Percentiles rank a stretch among this genome's conserved stretches.
Evolutionary conservation across 2,888 invertebrate species (phyloP).

Genomic region (Chironomus tentans): DNA sequence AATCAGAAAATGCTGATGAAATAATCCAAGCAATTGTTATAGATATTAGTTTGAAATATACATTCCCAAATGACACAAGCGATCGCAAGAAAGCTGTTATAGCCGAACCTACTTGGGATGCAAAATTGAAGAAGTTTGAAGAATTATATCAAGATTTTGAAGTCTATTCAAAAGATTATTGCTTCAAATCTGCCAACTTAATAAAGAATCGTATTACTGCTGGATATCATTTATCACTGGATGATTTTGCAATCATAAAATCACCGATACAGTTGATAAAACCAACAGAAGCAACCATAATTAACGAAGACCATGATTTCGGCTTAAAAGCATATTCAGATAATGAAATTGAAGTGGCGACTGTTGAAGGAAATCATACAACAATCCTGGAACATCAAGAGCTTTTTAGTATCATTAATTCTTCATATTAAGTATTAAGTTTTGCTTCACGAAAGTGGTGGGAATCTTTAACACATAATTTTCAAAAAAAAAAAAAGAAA

Average conservation of each 20-base stretch:
- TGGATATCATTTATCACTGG: not conserved
- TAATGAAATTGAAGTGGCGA: conserved; percentile 49
- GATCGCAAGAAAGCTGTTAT: not conserved
- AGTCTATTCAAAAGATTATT: not conserved
- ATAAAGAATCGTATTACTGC: not conserved
- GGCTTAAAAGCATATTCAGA: conserved; percentile 51
- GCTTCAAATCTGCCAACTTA: not conserved
- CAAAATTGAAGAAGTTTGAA: not conserved
- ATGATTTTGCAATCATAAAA: conserved; percentile 37
- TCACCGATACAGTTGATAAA: conserved; percentile 53
- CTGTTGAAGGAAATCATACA: conserved; percentile 61
- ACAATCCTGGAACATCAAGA: conserved; percentile 58
- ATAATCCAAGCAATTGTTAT: conserved; percentile 32
- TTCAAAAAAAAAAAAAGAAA: too few relatives aligned
- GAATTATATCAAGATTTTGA: not conserved
- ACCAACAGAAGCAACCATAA: conserved; percentile 49
- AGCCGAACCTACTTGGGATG: conserved; percentile 7
- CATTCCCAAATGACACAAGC: not conserved
- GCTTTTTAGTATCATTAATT: conserved; percentile 32
- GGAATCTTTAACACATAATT: too few relatives aligned
- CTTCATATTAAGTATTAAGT: too few relatives aligned
- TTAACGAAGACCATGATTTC: conserved; percentile 54
- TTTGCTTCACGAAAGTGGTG: too few relatives aligned
- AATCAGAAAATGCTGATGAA: conserved; percentile 34
- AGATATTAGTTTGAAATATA: not conserved